phyloP scores from a whole-genome alignment of 2,113 vertebrate genomes.

The Phyllopteryx taeniolatus region DNA sequence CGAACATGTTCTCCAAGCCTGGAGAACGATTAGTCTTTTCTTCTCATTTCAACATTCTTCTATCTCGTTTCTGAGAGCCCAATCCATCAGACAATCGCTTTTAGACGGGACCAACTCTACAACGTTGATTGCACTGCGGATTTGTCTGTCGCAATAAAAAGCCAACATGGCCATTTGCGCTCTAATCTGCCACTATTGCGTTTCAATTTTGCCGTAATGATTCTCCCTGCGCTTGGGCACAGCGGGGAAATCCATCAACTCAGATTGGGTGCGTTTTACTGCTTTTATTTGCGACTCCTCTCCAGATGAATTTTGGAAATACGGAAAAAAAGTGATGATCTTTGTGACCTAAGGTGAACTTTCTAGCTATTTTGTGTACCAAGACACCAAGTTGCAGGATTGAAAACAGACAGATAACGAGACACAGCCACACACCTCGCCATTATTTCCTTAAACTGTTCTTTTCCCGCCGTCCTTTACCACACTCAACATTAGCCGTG shows the following conservation, averaged over 20 bases:
- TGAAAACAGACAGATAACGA: neutral
- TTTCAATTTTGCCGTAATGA: slow-evolving; percentile 7
- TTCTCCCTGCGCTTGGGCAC: neutral
- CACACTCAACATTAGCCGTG: slow-evolving; percentile 31
- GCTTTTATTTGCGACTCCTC: neutral
- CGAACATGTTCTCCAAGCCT: neutral
- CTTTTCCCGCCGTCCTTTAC: neutral
- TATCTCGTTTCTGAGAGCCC: neutral
- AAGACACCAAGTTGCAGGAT: neutral
- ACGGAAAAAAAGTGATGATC: neutral
- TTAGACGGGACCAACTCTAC: neutral
- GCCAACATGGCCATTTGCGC: neutral
- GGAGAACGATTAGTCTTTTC: neutral
- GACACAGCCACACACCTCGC: neutral
- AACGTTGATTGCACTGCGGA: neutral
- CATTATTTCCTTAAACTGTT: neutral
- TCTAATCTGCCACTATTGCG: neutral
- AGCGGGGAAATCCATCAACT: slow-evolving; percentile 2
- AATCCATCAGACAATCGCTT: neutral
- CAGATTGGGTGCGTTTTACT: neutral
- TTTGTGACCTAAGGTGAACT: neutral
- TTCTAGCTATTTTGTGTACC: neutral
- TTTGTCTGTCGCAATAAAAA: neutral
- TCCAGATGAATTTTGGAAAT: neutral
- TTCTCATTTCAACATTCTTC: neutral